A percentile compares a stretch with the other conserved stretches of the same genome.
Conservation (phyloP, 2,113 vertebrate genomes). For the Aplodontia rufa region DNA sequence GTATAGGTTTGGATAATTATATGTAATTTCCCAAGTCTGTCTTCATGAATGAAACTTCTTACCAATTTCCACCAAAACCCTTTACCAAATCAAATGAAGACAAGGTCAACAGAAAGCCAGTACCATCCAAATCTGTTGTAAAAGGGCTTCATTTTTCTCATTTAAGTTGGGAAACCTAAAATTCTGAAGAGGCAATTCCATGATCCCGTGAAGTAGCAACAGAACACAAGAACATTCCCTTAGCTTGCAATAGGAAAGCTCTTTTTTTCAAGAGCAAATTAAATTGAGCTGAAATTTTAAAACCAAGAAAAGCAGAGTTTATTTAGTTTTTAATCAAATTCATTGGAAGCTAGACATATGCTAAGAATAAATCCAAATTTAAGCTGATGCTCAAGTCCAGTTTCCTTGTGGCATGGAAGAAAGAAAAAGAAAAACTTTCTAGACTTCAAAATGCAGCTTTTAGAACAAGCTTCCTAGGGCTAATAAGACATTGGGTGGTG, state of each 20-base stretch:
- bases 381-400: constrained; percentile 18
- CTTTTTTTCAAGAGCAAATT: constrained; percentile 38
- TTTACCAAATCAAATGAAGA: constrained; percentile 55
- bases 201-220: constrained; percentile 25
- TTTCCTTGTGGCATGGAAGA: constrained; percentile 37
- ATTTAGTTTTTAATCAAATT: constrained; percentile 37
- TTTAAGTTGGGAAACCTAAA: constrained; percentile 47
- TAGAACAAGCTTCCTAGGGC: constrained; percentile 37
- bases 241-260: constrained; percentile 35
- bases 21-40: constrained; percentile 61
- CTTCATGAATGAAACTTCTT: constrained; percentile 65
- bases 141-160: constrained; percentile 18
- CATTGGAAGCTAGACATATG: constrained; percentile 42
- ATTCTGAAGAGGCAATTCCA: constrained; percentile 1
- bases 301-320: constrained; percentile 33
- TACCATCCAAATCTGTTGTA: background rate
- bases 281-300: constrained; percentile 57
- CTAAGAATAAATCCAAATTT: constrained; percentile 55
- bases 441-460: constrained; percentile 54
- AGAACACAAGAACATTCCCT: constrained; percentile 4
- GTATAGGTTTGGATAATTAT: constrained; percentile 64
- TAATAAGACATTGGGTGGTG: background rate
- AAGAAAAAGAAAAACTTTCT: constrained; percentile 45
- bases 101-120: background rate
- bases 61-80: constrained; percentile 55